Base-by-base conservation (phyloP, 2,888 invertebrate genomes). In the Mactromeris polynyma region DNA sequence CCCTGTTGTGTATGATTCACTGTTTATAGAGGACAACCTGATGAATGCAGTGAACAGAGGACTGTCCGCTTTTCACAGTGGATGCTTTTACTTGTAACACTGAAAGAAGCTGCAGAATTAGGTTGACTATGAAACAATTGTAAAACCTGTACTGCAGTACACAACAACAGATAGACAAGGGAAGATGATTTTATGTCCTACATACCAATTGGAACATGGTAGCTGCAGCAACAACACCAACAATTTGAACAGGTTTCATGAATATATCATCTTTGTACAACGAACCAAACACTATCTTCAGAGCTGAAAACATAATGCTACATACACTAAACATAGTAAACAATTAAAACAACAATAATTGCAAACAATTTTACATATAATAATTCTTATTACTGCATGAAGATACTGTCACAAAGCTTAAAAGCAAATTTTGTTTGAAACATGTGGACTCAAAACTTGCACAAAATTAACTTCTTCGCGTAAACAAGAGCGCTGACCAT, bases 261-360 rank as follows among this genome's bases (percentile, higher is more conserved):
- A 97, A 97, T 3, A 98, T 97, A 97, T 98, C 98, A 95, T 98
- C 98, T 92, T 97, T 97, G 95, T 98, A 98, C 94, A 98, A 97
- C 2, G 98, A 98, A 26, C 98, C 98, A 94, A 98, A 97, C 1
- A 98, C 98, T 40, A 97, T 97, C 94, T 97, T 97, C 87, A 98
- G 96, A 40, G 98, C 98, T 98, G 95, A 58, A 93, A 93, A 64
- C 26, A 38, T 38, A 82, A 26, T 1, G n/a, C 19, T 33, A 78
- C 3, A 19, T 78, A 78, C 42, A 42, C 6, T 9, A 42, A 42
- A 9, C 14, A 42, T 9, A 2, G 19, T 51, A 51, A 51, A 51
- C 11, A 51, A 51, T 51, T 17, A 14, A 51, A 51, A 51, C 51
- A 14, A 51, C 1, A 17, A 19, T 51, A 19, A 19, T 19, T 51